Evolutionary conservation across 92 coral and sea anemone species (phyloP), one percentile per base, ranked within the genome.

Genomic region (Phenganax subtilis): DNA sequence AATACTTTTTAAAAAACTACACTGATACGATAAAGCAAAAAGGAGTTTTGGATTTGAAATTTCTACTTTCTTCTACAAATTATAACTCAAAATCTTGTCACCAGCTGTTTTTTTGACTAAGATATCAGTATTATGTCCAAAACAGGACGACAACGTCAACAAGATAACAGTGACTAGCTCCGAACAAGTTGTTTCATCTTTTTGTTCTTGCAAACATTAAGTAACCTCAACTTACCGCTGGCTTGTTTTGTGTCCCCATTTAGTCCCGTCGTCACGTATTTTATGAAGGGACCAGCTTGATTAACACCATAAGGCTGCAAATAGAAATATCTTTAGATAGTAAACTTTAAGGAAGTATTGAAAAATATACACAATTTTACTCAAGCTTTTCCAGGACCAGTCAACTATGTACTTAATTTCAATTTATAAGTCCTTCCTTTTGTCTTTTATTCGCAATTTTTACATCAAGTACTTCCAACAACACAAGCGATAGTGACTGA

Each of bases 221-320:
- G 25, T 20, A 20, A 20, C 25, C 25, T 55, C 51, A 61, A 66
- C 93, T 47, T 73, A 94, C 98, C 98, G 30, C 91, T 89, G 27
- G 97, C 97, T 57, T 74, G 84, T 81, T 92, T 92, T 16, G 82
- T 62, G 25, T 86, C 79, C 7, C 98, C 98, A 60, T 87, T 86
- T 4, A 91, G 91, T 47, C 88, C 91, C 57, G 98, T 94, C 54
- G 97, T 90, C 14, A 89, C 83, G 85, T 90, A 94, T 72, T 84
- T 85, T 14, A 92, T 84, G 60, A 73, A 92, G 0, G 98, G 89
- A 69, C 98, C 98, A 0, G 92, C 90, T 55, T 88, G 87, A 86
- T 92, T 94, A 0, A 94, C 91, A 51, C 98, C 98, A 57, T 86
- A 92, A 0, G 98, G 98, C 96, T 91, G 68, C 0, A 51, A 73